These are phyloP conservation scores for Piezodorus guildinii DNA, from an alignment of 1,140 invertebrate genomes.

Conservation along the genomic window DNA sequence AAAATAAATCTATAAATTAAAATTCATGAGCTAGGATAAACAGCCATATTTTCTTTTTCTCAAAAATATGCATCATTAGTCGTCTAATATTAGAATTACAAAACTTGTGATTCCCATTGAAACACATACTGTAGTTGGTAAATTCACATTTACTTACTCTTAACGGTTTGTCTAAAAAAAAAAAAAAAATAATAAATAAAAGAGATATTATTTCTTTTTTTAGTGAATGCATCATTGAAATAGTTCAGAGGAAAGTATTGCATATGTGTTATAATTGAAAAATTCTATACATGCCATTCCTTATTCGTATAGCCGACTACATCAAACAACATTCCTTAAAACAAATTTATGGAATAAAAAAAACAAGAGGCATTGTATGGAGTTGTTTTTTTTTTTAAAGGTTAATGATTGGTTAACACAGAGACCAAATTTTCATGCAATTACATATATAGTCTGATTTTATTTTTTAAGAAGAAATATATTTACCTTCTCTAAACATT, in stretches of 20 bases:
- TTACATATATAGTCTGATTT: too few species aligned
- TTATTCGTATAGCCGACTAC: neutral
- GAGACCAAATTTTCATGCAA: neutral
- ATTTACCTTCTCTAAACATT: too few species aligned
- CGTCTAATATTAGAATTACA: neutral
- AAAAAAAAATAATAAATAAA: too few species aligned
- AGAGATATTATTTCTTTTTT: neutral
- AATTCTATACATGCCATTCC: neutral
- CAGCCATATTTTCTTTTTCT: neutral
- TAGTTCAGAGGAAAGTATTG: neutral
- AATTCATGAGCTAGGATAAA: neutral
- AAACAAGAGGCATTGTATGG: too few species aligned
- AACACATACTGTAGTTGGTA: neutral
- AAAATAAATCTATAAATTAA: neutral
- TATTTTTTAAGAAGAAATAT: too few species aligned
- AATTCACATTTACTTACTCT: neutral
- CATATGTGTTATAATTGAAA: neutral
- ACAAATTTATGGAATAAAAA: neutral
- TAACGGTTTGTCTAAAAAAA: neutral
- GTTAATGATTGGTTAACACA: too few species aligned
- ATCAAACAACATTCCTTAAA: neutral
- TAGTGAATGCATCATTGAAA: constrained; percentile 15
- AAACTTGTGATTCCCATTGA: too few species aligned
- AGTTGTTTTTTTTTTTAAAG: too few species aligned
- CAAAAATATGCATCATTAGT: neutral